Evolutionary conservation across 2,888 invertebrate genomes (phyloP).

Genomic region (Drosophila buzzatii): DNA sequence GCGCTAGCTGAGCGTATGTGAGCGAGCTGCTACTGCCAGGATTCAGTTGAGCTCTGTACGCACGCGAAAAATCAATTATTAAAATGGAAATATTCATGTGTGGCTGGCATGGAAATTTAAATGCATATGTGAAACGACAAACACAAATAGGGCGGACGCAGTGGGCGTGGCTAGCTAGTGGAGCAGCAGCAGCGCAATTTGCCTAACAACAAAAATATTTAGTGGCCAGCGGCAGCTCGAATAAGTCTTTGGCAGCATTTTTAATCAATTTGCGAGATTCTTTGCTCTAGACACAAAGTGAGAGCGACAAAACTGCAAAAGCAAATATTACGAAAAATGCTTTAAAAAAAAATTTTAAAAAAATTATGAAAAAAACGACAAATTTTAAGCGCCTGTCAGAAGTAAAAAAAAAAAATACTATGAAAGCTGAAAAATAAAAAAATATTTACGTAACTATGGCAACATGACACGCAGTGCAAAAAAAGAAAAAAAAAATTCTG

Average conservation of each 20-base stretch:
- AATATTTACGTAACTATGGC: conserved; percentile 37
- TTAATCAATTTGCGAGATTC: conserved; percentile 67
- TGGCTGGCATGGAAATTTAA: conserved; percentile 49
- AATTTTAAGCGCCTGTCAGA: conserved; percentile 6
- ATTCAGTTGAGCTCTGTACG: conserved; percentile 52
- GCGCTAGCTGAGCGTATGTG: not conserved
- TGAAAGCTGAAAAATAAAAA: conserved; percentile 1
- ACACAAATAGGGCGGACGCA: conserved; percentile 45
- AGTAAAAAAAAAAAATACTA: conserved; percentile 7
- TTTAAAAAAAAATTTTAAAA: conserved; percentile 36
- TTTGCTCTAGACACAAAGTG: not conserved
- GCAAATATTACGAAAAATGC: conserved; percentile 50
- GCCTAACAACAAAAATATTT: conserved; percentile 62
- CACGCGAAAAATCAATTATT: conserved; percentile 78
- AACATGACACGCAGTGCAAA: conserved; percentile 45
- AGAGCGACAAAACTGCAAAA: conserved; percentile 34
- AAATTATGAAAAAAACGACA: conserved; percentile 13
- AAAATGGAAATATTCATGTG: conserved; percentile 67
- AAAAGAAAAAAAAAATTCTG: conserved; percentile 45
- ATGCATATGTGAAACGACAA: conserved; percentile 62
- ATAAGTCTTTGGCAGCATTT: conserved; percentile 54
- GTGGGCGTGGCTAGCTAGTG: conserved; percentile 34
- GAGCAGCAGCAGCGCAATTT: conserved; percentile 20
- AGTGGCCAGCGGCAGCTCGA: conserved; percentile 35
- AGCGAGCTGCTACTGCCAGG: not conserved